A percentile compares a stretch with the other conserved stretches of the same genome.
phyloP scores from a whole-genome alignment of 2,888 invertebrate genomes.

The Merodon equestris region DNA sequence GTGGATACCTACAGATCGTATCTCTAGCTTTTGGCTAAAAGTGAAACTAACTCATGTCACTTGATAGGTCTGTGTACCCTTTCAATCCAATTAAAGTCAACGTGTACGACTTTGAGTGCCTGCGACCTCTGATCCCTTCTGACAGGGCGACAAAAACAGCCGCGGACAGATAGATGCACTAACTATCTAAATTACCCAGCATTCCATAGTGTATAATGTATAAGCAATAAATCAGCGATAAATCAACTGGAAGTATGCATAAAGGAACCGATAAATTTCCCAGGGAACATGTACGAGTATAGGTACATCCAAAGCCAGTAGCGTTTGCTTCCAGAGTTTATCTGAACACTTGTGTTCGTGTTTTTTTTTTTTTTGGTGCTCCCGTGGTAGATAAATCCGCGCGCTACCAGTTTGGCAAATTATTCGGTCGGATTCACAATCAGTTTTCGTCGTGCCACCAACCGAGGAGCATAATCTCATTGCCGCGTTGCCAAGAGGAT shows the following conservation, averaged over 20 bases:
- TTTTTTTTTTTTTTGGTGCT: constrained; percentile 7
- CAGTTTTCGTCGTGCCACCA: constrained; percentile 55
- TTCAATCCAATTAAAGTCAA: constrained; percentile 55
- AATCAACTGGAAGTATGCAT: constrained; percentile 64
- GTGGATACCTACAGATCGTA: constrained; percentile 12
- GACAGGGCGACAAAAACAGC: constrained; percentile 7
- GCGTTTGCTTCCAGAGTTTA: constrained; percentile 34
- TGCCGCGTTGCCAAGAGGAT: too few relatives aligned
- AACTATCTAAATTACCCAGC: constrained; percentile 59
- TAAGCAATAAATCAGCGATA: constrained; percentile 67
- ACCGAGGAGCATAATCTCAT: too few relatives aligned
- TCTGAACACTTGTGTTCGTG: background rate
- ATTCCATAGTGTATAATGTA: constrained; percentile 65
- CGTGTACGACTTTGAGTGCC: constrained; percentile 36
- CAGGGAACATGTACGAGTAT: constrained; percentile 19
- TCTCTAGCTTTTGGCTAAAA: constrained; percentile 21
- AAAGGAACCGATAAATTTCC: constrained; percentile 61
- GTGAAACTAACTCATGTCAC: constrained; percentile 45
- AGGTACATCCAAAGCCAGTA: constrained; percentile 40
- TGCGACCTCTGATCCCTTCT: constrained; percentile 16
- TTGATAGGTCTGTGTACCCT: constrained; percentile 15
- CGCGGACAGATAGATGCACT: constrained; percentile 24
- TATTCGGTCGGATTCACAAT: constrained; percentile 61
- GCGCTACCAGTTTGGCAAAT: constrained; percentile 62
- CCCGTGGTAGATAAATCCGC: constrained; percentile 49